phyloP scores from a whole-genome alignment of 2,888 invertebrate genomes.

The Odontothrips loti region DNA sequence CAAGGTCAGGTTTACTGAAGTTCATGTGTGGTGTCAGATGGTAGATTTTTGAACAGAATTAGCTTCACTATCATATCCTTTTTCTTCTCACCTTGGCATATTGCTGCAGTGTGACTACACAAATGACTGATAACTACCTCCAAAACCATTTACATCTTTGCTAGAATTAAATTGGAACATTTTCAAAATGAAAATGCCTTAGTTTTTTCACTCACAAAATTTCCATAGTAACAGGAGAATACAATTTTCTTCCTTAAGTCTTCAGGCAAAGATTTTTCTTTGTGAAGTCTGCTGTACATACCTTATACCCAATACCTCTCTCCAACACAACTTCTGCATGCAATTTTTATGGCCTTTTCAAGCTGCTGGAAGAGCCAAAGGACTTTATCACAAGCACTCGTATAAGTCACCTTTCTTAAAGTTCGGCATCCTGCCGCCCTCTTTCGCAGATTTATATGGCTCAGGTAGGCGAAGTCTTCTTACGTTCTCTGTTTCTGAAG shows the following conservation, averaged over 20 bases:
- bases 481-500: background rate
- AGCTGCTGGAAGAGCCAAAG: constrained; percentile 22
- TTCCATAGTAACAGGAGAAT: background rate
- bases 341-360: constrained; percentile 16
- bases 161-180: background rate
- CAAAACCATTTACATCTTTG: background rate
- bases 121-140: background rate
- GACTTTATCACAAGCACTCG: constrained; percentile 13
- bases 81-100: background rate
- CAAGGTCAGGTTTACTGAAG: no score
- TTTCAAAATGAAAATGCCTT: background rate
- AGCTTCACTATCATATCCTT: background rate
- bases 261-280: background rate
- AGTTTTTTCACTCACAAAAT: background rate
- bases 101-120: background rate
- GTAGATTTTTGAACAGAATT: background rate
- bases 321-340: background rate
- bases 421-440: constrained; percentile 12
- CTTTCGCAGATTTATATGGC: constrained; percentile 22
- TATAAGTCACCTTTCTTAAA: constrained; percentile 22
- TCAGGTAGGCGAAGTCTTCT: constrained; percentile 10
- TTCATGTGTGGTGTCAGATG: background rate
- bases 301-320: background rate
- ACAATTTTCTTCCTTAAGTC: background rate
- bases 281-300: constrained; percentile 2